Base-by-base conservation (phyloP, 2,113 vertebrate genomes). In the Aegotheles bennettii region DNA sequence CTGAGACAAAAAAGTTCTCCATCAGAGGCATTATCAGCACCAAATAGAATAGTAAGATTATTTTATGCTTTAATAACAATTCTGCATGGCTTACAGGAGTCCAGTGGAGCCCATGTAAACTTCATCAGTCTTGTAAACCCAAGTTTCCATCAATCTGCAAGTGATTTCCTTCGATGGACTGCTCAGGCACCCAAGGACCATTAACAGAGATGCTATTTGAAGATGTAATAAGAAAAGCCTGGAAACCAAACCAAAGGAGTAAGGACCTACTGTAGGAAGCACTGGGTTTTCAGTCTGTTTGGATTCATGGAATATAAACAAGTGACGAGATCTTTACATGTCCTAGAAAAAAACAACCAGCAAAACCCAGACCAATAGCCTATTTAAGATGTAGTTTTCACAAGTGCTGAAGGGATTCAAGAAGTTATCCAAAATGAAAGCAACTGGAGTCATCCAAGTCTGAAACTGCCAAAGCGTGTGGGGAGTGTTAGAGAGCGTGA, bases 361-460 rank as follows among this genome's bases (percentile, higher is more conserved):
- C n/a, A n/a, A n/a, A 48, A 8, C 3, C 11, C 7, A 29, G 10
- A 38, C 5, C 0, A 1, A 50, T 29, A 50, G 11, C 7, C 7
- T 43, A 42, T 69, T 85, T 83, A 74, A 74, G 57, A 33, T 50
- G 35, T 28, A 59, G 36, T 77, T 63, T 31, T 54, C 28, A 80
- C 26, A 80, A 43, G 10, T 47, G 33, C 47, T 88, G 64, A 86
- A 77, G 31, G 18, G 31, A 77, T 94, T 88, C 15, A 90, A 86
- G 54, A 91, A 83, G 33, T 76, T 93, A 43, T 56, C 21, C 75
- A 70, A 75, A 86, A 81, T 36, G 36, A 88, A 94, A 90, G 43
- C 51, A 86, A n/a, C 25, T 70, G 38, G 17, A 45, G 23, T 51
- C 13, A 74, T 73, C 64, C 51, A 53, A 83, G 47, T 40, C 40